A percentile compares a stretch with the other conserved stretches of the same genome.
These are phyloP conservation scores for Argynnis bischoffii DNA, from an alignment of 2,888 invertebrate genomes.

Conservation along the genomic window DNA sequence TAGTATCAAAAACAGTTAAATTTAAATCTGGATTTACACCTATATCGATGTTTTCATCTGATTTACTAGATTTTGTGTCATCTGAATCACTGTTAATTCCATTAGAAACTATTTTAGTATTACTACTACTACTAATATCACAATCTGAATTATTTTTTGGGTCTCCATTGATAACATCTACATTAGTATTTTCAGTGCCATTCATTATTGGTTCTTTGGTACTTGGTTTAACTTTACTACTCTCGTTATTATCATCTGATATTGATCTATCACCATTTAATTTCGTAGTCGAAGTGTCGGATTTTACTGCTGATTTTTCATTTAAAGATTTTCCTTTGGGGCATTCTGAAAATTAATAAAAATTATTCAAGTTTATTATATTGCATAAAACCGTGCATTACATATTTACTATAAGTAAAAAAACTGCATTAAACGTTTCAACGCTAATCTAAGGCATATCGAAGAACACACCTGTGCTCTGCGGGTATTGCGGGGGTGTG, in stretches of 20 bases:
- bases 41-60: constrained; percentile 59
- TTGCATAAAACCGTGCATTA: too few relatives aligned
- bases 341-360: constrained; percentile 57
- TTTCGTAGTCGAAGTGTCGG: constrained; percentile 55
- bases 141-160: constrained; percentile 74
- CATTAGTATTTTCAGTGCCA: constrained; percentile 62
- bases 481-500: constrained; percentile 63
- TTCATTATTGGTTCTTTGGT: constrained; percentile 78
- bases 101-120: constrained; percentile 77
- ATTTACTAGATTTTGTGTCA: constrained; percentile 68
- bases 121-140: constrained; percentile 81
- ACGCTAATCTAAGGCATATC: too few relatives aligned
- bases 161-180: constrained; percentile 69
- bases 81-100: constrained; percentile 72
- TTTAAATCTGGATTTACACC: constrained; percentile 51
- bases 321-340: constrained; percentile 61
- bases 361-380: not conserved
- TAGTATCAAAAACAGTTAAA: constrained; percentile 54
- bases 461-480: constrained; percentile 59
- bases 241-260: constrained; percentile 56
- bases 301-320: constrained; percentile 61
- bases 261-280: constrained; percentile 64
- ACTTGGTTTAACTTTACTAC: constrained; percentile 61
- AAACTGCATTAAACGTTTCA: too few relatives aligned
- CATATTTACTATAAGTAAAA: too few relatives aligned